Evolutionary conservation across 2,888 invertebrate species (phyloP).

Genomic region (Lathronympha strigana): DNA sequence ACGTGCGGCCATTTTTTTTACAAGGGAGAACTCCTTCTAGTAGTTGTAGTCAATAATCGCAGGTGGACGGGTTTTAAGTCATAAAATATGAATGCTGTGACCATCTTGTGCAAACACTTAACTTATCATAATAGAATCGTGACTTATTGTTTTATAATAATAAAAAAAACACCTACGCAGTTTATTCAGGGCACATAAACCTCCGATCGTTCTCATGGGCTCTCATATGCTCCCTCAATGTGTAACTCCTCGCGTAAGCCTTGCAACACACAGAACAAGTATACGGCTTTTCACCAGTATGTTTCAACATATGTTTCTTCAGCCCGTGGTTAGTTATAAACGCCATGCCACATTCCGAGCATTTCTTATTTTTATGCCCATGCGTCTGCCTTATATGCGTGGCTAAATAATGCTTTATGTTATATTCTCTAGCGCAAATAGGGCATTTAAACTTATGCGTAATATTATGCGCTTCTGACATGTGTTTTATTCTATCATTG

Average conservation of each 20-base stretch:
- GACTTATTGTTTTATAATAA: too few relatives aligned
- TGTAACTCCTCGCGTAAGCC: conserved; percentile 60
- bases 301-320: conserved; percentile 76
- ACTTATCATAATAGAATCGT: too few relatives aligned
- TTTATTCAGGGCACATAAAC: conserved; percentile 21
- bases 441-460: conserved; percentile 72
- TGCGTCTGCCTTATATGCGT: conserved; percentile 75
- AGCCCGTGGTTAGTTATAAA: conserved; percentile 77
- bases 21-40: too few relatives aligned
- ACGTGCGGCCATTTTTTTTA: too few relatives aligned
- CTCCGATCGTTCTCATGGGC: conserved; percentile 51
- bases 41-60: too few relatives aligned
- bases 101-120: too few relatives aligned
- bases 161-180: conserved; percentile 1
- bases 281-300: conserved; percentile 69
- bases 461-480: conserved; percentile 71
- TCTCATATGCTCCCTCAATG: conserved; percentile 62
- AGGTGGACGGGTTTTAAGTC: too few relatives aligned
- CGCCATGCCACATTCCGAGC: conserved; percentile 75
- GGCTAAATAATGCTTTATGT: conserved; percentile 73
- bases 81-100: too few relatives aligned
- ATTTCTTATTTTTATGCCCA: conserved; percentile 76
- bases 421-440: conserved; percentile 66
- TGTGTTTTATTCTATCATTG: conserved; percentile 73
- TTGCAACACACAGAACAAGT: conserved; percentile 69